Evolutionary conservation across 2,797 vertebrate genomes (phyloP).

Genomic region (Lemur catta): DNA sequence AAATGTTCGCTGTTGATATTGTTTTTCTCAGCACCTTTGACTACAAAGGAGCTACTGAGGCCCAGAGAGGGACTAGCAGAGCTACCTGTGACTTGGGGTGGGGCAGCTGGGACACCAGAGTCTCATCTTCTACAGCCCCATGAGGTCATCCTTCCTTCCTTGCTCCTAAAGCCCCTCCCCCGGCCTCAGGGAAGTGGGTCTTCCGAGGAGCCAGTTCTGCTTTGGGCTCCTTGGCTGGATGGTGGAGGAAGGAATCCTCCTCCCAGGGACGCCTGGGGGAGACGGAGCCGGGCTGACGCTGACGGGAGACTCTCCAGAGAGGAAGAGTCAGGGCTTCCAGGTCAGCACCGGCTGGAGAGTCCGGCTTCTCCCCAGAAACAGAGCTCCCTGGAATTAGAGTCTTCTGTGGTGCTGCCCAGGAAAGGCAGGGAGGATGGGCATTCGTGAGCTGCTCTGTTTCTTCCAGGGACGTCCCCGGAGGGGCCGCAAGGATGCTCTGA

Average conservation of each 20-base stretch:
- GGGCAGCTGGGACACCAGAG: background rate
- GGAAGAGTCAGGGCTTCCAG: background rate
- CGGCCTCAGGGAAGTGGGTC: background rate
- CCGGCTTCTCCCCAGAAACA: background rate
- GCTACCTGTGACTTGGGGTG: background rate
- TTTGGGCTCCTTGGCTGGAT: background rate
- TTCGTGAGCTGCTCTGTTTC: background rate
- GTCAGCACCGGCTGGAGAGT: background rate
- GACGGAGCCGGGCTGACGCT: background rate
- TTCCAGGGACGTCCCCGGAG: background rate
- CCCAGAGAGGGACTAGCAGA: background rate
- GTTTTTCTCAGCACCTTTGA: background rate
- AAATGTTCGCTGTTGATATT: fast-evolving
- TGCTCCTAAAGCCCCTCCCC: background rate
- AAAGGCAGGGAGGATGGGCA: fast-evolving
- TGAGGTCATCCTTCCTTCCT: background rate
- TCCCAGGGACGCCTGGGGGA: background rate
- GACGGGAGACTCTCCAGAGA: background rate
- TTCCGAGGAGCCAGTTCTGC: background rate
- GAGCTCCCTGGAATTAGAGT: background rate
- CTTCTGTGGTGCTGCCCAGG: background rate
- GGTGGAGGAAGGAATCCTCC: background rate
- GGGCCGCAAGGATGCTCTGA: background rate
- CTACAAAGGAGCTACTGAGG: background rate
- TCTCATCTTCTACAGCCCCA: background rate